Conservation (phyloP, 2,113 vertebrate genomes). For the Actenoides lindsayi region DNA sequence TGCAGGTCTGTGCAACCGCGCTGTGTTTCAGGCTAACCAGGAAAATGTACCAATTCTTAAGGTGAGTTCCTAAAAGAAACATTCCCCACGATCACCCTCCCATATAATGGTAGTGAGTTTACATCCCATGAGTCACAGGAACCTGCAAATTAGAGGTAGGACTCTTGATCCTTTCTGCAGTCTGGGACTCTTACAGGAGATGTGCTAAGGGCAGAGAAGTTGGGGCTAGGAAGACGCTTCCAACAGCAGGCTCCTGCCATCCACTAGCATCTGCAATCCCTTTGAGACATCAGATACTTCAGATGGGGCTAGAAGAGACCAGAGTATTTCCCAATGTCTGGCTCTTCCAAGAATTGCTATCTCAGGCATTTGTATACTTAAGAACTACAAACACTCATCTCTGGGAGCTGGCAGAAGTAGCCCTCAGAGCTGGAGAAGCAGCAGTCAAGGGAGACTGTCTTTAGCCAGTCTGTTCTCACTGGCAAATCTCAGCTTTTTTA, state of each 20-base stretch:
- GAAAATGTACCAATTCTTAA: constrained; percentile 83
- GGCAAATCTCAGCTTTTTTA: not conserved
- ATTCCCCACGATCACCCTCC: accelerated
- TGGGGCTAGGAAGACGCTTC: not conserved
- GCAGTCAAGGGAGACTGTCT: not conserved
- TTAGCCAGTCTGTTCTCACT: not conserved
- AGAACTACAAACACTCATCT: not conserved
- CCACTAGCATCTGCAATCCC: not conserved
- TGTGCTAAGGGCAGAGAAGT: not conserved
- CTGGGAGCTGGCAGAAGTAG: not conserved
- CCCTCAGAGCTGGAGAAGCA: not conserved
- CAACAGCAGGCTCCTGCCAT: not conserved
- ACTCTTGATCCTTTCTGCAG: not conserved
- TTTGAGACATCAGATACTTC: not conserved
- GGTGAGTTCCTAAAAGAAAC: constrained; percentile 31
- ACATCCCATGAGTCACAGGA: not conserved
- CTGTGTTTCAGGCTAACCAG: constrained; percentile 83
- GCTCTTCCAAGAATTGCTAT: not conserved
- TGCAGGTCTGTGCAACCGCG: constrained; percentile 83
- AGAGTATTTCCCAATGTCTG: not conserved
- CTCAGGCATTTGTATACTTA: not conserved
- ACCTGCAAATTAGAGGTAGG: not conserved
- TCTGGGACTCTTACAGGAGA: not conserved
- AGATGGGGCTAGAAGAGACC: not conserved
- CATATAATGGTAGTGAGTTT: not conserved